Base-by-base conservation (phyloP, 2,113 vertebrate species). In the Phainopepla nitens region DNA sequence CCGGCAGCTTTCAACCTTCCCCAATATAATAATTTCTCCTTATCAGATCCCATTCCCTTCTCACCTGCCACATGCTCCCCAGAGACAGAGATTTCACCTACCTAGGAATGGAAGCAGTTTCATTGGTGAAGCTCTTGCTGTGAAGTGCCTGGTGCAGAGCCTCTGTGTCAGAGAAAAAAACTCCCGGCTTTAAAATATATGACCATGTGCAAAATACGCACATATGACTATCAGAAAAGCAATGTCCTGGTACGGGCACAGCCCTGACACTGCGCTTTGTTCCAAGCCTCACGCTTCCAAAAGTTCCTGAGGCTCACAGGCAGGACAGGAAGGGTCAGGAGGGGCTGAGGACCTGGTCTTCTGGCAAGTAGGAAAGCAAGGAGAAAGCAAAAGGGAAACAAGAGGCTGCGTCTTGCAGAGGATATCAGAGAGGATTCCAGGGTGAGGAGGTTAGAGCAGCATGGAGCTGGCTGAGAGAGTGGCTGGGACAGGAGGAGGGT, bases 61-160 rank as follows among this genome's bases (percentile, higher is more conserved):
- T 82, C 65, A 42, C 65, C 53, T 72, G 60, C 11, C 53, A 20
- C 36, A 45, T 0, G 0, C 20, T 82, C 42, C 77, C 75, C 24
- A 1, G 44, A 51, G 54, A 94, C 75, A 70, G 51, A 78, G 45
- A 61, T 92, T 53, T 93, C 84, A 98, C 98, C 95, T 97, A 98
- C 98, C 98, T 94, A 98, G 89, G 45, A 98, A 95, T 90, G 90
- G 94, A 72, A 98, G 95, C 66, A 97, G 90, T 96, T 92, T 98
- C 98, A 98, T 98, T 96, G 98, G 97, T 90, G 93, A 68, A 50
- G 91, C 56, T 25, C 71, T 64, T 94, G 87, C 58, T 49, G 84
- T 19, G 44, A 44, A 10, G 68, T 50, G 86, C 62, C 91, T 58
- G 87, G 23, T 80, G 72, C 66, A 50, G 84, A 96, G 39, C 21